phyloP scores from a whole-genome alignment of 2,888 invertebrate genomes.

The Slavum lentiscoides region DNA sequence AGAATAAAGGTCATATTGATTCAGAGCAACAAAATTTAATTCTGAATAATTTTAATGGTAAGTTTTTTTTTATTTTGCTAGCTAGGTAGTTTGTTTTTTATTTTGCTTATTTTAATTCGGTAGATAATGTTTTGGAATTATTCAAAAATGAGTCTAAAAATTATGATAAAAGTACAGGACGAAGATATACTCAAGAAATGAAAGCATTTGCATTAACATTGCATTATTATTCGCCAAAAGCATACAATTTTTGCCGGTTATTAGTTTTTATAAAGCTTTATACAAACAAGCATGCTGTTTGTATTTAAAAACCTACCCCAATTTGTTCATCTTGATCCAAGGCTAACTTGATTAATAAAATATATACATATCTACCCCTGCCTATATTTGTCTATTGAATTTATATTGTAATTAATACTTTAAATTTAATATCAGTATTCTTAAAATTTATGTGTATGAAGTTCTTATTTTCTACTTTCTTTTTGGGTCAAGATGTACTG shows the following conservation, averaged over 20 bases:
- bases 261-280: background rate
- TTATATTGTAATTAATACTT: too few species aligned
- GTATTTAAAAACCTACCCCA: background rate
- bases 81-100: slow-evolving; percentile 6
- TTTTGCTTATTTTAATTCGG: background rate
- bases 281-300: background rate
- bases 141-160: slow-evolving; percentile 8
- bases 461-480: too few species aligned
- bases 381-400: too few species aligned
- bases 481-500: too few species aligned
- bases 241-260: background rate
- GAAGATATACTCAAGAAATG: slow-evolving; percentile 1
- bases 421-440: too few species aligned
- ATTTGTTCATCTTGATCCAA: too few species aligned
- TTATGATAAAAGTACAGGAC: slow-evolving; percentile 5
- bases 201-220: background rate
- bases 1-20: slow-evolving; percentile 11
- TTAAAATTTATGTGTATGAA: too few species aligned
- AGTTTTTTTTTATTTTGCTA: slow-evolving; percentile 1
- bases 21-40: slow-evolving; percentile 5
- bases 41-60: slow-evolving; percentile 6
- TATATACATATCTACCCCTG: too few species aligned
- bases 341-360: too few species aligned
- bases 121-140: background rate
- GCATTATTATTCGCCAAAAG: slow-evolving; percentile 7